Evolutionary conservation across 2,113 vertebrate genomes (phyloP), one percentile per base, ranked within the genome.

Genomic region (Seriola aureovittata): DNA sequence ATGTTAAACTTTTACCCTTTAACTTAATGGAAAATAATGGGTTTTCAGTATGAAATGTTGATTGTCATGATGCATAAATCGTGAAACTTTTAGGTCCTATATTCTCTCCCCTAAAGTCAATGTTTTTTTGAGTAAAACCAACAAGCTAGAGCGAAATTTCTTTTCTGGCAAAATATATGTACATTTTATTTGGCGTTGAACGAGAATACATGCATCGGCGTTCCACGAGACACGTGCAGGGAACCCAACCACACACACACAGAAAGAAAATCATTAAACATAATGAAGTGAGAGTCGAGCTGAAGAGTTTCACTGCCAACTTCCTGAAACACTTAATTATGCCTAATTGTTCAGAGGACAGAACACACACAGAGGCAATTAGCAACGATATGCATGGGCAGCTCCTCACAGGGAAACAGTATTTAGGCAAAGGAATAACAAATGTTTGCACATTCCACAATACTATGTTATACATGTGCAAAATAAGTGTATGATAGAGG

Each of bases 281-380:
- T 65, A 80, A 84, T 46, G 72, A 85, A 81, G 68, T 74, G 84
- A 90, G 79, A 88, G 83, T 64, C 72, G 83, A 84, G 34, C 80
- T 71, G 25, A 75, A 79, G 59, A 57, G 79, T 86, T 68, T 85
- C 73, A 81, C 71, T 86, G 89, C 89, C 88, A 89, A 75, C 34
- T 88, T 74, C 69, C 80, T 72, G 67, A 85, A 90, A 89, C 84
- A 84, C 87, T 87, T 92, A 83, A 88, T 88, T 85, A 63, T 89
- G 75, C 58, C 70, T 87, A 86, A 91, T 90, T 90, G 85, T 87
- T 88, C 29, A 25, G 90, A 74, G 85, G 86, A 90, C 81, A 85
- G 77, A 87, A 85, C 71, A 77, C 86, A 91, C 82, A 89, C 85
- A 92, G 58, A 93, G 82, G 81, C 89, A 88, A 91, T 93, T 89